phyloP scores from a whole-genome alignment of 2,888 invertebrate species.

The Andrena hattorfiana region DNA sequence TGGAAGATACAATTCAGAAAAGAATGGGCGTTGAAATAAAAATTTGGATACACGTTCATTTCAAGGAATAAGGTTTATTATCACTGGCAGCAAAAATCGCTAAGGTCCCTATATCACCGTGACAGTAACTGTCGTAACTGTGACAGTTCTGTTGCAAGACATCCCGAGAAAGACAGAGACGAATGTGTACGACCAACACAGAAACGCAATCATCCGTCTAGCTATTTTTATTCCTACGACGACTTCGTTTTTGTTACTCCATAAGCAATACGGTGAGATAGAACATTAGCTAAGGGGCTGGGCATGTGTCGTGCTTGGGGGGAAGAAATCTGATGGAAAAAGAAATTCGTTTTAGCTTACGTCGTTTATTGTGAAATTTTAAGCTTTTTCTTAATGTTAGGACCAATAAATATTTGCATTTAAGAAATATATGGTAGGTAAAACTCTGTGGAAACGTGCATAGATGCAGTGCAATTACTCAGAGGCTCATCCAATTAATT shows the following conservation, averaged over 20 bases:
- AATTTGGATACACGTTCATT: slow-evolving; percentile 5
- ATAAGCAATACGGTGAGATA: neutral
- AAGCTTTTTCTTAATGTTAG: too few relatives aligned
- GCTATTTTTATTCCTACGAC: slow-evolving; percentile 32
- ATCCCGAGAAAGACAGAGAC: slow-evolving; percentile 13
- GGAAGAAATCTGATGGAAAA: neutral
- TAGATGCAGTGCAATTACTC: too few relatives aligned
- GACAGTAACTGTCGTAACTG: slow-evolving; percentile 25
- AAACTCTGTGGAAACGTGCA: too few relatives aligned
- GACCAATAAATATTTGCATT: too few relatives aligned
- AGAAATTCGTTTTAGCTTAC: neutral
- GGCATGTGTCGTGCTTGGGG: neutral
- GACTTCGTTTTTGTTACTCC: slow-evolving; percentile 29
- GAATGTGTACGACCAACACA: slow-evolving; percentile 31
- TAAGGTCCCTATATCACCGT: slow-evolving; percentile 28
- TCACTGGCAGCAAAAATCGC: slow-evolving; percentile 2
- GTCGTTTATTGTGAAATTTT: too few relatives aligned
- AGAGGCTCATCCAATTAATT: slow-evolving; percentile 7
- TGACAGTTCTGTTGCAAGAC: slow-evolving; percentile 27
- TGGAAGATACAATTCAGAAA: too few relatives aligned
- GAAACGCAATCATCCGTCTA: slow-evolving; percentile 49
- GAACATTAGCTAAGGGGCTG: slow-evolving; percentile 17
- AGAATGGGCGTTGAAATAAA: neutral
- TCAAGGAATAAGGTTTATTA: neutral
- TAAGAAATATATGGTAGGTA: too few relatives aligned